These are phyloP conservation scores for Caligus rogercresseyi DNA, from an alignment of 1,140 invertebrate genomes.

Conservation along the genomic window DNA sequence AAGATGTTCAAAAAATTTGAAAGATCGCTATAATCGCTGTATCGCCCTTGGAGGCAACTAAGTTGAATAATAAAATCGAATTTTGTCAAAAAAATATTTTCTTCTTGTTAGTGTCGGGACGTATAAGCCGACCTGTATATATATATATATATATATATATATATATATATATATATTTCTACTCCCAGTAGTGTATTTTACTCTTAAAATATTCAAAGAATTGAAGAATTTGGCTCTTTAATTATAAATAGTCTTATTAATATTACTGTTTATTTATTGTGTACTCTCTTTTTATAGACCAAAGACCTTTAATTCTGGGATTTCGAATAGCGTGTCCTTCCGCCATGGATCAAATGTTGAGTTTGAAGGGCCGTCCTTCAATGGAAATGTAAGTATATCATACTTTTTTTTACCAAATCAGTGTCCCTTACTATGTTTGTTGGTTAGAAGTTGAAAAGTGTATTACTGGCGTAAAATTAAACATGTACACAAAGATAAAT, in stretches of 20 bases:
- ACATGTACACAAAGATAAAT: too few species aligned
- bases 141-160: too few species aligned
- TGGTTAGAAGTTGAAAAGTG: too few species aligned
- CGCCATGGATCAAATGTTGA: slow-evolving; percentile 82
- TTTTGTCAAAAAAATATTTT: too few species aligned
- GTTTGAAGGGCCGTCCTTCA: slow-evolving; percentile 47
- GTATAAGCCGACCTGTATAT: too few species aligned
- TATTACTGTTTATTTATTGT: slow-evolving; percentile 15
- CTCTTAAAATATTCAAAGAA: neutral
- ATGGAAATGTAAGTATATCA: neutral
- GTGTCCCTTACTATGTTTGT: slow-evolving; percentile 26
- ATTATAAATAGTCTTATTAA: neutral
- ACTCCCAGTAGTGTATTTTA: neutral
- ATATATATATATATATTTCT: too few species aligned
- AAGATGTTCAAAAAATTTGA: too few species aligned
- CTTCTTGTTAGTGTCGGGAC: too few species aligned
- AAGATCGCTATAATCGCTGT: too few species aligned
- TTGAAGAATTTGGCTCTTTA: neutral
- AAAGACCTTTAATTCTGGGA: neutral
- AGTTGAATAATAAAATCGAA: too few species aligned
- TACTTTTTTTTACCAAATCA: slow-evolving; percentile 24
- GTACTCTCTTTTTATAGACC: neutral
- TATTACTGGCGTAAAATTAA: too few species aligned
- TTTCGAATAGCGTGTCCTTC: slow-evolving; percentile 71
- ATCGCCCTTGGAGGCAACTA: too few species aligned